Conservation (phyloP, 2,797 vertebrate species). For the Neosalanx taihuensis region DNA sequence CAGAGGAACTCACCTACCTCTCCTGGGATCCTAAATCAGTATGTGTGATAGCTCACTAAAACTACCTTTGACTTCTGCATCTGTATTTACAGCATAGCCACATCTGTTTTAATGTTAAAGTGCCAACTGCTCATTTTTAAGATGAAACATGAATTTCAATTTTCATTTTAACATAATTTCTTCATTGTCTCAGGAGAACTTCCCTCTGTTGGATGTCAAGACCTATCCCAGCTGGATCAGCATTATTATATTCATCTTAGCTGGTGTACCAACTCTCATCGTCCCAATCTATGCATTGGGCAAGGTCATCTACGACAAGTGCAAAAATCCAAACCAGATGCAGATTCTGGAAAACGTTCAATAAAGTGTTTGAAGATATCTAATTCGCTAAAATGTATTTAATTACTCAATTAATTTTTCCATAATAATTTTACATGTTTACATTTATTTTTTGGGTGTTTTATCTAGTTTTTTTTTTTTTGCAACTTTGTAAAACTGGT, state of each 20-base stretch:
- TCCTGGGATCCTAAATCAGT: conserved; percentile 64
- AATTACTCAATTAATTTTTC: too few species aligned
- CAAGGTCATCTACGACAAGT: conserved; percentile 60
- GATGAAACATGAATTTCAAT: not conserved
- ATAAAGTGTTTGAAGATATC: too few species aligned
- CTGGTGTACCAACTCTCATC: conserved; percentile 78
- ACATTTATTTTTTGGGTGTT: too few species aligned
- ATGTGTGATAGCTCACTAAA: not conserved
- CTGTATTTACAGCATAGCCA: not conserved
- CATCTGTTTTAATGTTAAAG: not conserved
- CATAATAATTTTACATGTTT: too few species aligned
- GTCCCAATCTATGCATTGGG: conserved; percentile 77
- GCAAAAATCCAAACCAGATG: conserved; percentile 34
- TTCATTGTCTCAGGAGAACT: conserved; percentile 11
- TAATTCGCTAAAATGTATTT: too few species aligned
- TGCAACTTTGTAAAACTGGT: too few species aligned
- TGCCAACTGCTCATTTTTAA: not conserved
- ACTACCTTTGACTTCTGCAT: too few species aligned
- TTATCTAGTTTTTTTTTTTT: too few species aligned
- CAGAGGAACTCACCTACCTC: conserved; percentile 66
- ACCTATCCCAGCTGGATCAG: conserved; percentile 81
- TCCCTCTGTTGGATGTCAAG: conserved; percentile 35
- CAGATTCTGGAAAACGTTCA: too few species aligned
- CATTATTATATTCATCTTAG: conserved; percentile 76
- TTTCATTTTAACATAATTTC: not conserved